A percentile compares a stretch with the other conserved stretches of the same genome.
Conservation (phyloP, 1,140 invertebrate genomes). For the Stenopsyche tienmushanensis region DNA sequence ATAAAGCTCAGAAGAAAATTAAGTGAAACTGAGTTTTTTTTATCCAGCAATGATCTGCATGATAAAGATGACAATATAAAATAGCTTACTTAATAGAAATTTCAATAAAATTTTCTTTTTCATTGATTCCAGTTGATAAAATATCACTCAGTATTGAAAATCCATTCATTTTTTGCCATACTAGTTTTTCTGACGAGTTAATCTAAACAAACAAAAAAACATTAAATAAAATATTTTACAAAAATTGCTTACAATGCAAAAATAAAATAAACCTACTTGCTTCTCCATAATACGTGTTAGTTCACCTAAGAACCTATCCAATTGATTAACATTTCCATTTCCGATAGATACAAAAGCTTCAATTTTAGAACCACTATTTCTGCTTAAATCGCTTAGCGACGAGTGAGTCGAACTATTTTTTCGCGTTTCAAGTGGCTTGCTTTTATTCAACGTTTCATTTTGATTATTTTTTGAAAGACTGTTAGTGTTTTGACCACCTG, state of each 20-base stretch:
- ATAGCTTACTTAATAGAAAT: conserved; percentile 28
- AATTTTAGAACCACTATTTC: conserved; percentile 44
- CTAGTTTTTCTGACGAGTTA: conserved; percentile 35
- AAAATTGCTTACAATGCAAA: background rate
- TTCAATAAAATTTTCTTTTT: conserved; percentile 38
- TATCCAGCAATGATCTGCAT: too few relatives aligned
- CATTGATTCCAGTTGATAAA: conserved; percentile 33
- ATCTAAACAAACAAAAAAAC: conserved; percentile 33
- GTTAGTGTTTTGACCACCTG: background rate
- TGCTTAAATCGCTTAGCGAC: conserved; percentile 45
- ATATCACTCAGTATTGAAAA: conserved; percentile 39
- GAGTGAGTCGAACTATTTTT: conserved; percentile 46
- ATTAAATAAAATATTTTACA: background rate
- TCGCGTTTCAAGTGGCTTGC: conserved; percentile 37
- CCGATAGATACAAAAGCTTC: conserved; percentile 43
- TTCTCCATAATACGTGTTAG: conserved; percentile 62
- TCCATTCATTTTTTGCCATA: conserved; percentile 39
- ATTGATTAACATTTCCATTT: conserved; percentile 63
- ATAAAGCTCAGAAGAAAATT: too few relatives aligned
- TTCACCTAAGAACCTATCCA: conserved; percentile 66
- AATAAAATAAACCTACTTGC: conserved; percentile 47
- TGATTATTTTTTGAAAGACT: background rate
- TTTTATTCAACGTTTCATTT: conserved; percentile 33
- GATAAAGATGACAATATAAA: conserved; percentile 28
- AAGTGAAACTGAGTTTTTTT: too few relatives aligned